Conservation (phyloP, 2,797 vertebrate species). For the Tokudaia tokunoshimensis region DNA sequence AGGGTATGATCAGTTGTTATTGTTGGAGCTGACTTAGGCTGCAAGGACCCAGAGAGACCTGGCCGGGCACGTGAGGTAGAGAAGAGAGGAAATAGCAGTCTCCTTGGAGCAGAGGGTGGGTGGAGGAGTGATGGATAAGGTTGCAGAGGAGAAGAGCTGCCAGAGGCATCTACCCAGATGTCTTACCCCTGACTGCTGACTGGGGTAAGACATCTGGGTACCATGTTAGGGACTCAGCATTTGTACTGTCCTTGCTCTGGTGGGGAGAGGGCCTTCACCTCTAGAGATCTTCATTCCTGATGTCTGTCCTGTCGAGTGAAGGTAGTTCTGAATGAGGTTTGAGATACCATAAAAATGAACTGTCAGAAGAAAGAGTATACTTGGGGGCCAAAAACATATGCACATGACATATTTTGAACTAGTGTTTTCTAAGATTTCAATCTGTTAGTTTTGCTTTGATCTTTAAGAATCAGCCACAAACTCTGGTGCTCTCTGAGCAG, state of each 20-base stretch:
- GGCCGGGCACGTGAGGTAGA: background rate
- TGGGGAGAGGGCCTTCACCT: background rate
- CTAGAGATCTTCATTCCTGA: background rate
- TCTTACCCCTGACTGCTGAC: background rate
- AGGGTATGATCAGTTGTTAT: background rate
- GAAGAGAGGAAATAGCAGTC: background rate
- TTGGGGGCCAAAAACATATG: background rate
- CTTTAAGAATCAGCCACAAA: background rate
- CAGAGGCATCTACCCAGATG: no score
- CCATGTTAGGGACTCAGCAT: background rate
- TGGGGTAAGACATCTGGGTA: background rate
- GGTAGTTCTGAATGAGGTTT: background rate
- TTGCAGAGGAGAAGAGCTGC: background rate
- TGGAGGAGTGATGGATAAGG: background rate
- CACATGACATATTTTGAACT: background rate
- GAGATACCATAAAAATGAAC: background rate
- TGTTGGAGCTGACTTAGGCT: background rate
- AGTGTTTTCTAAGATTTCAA: background rate
- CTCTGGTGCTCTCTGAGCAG: background rate
- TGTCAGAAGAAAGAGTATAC: background rate
- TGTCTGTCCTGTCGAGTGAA: background rate
- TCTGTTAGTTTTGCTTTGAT: constrained; percentile 2
- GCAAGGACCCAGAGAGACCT: background rate
- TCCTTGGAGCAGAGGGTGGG: background rate
- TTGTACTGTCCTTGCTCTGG: background rate